A percentile compares a stretch with the other conserved stretches of the same genome.
phyloP scores from a whole-genome alignment of 2,888 invertebrate genomes.

The Euclidia mi region DNA sequence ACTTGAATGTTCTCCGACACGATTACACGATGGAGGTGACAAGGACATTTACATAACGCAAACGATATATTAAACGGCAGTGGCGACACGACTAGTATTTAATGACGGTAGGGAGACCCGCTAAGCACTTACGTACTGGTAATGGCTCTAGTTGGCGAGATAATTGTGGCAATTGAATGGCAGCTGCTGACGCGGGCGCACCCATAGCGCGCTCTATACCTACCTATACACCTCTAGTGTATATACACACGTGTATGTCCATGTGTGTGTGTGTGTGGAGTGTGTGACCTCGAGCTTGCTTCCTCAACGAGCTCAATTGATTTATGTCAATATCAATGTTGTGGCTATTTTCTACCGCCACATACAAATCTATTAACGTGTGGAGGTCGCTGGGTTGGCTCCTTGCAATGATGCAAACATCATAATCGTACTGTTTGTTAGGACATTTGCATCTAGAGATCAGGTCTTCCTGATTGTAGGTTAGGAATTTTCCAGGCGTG shows the following conservation, averaged over 20 bases:
- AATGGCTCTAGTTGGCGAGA: conserved; percentile 7
- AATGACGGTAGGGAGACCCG: not conserved
- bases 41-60: too few species aligned
- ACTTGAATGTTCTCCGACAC: too few species aligned
- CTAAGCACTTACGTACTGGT: not conserved
- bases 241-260: not conserved
- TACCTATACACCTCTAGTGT: not conserved
- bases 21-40: too few species aligned
- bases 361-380: not conserved
- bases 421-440: too few species aligned
- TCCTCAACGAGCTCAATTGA: conserved; percentile 7
- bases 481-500: too few species aligned
- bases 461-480: too few species aligned
- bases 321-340: conserved; percentile 6
- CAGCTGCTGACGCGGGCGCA: conserved; percentile 10
- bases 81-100: not conserved
- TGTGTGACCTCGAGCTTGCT: not conserved
- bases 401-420: too few species aligned
- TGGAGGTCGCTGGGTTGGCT: too few species aligned
- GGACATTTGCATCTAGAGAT: too few species aligned
- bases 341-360: not conserved
- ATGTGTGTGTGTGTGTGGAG: not conserved
- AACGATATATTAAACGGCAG: not conserved
- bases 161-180: conserved; percentile 25
- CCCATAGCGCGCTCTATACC: not conserved